phyloP scores from a whole-genome alignment of 2,888 invertebrate genomes.

The Drosophila austrosaltans region DNA sequence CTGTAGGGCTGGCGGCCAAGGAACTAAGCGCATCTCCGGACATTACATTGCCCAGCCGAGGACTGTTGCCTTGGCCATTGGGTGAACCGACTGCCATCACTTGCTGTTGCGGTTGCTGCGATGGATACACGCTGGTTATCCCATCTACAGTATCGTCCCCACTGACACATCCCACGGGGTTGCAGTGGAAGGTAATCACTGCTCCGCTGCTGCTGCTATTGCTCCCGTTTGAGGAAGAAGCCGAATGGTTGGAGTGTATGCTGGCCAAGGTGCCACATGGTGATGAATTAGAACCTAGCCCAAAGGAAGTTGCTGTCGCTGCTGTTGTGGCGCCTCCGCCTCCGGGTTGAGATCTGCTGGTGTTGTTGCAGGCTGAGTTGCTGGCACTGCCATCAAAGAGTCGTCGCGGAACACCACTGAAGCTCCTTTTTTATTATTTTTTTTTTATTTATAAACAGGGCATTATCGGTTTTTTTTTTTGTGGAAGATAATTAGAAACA shows the following conservation, averaged over 20 bases:
- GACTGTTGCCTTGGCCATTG: conserved; percentile 60
- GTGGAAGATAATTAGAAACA: conserved; percentile 49
- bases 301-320: conserved; percentile 27
- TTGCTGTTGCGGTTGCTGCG: conserved; percentile 39
- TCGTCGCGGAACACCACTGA: conserved; percentile 83
- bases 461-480: conserved; percentile 29
- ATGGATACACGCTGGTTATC: neutral
- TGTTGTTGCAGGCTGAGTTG: conserved; percentile 41
- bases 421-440: conserved; percentile 77
- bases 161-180: conserved; percentile 51
- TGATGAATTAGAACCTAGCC: conserved; percentile 64
- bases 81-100: conserved; percentile 61
- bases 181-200: conserved; percentile 81
- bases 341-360: conserved; percentile 30
- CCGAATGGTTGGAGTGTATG: conserved; percentile 78
- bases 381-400: conserved; percentile 81
- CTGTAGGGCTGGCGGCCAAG: conserved; percentile 82
- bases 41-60: conserved; percentile 63
- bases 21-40: conserved; percentile 78
- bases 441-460: conserved; percentile 30
- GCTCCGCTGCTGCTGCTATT: conserved; percentile 81
- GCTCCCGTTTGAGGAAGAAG: conserved; percentile 80
- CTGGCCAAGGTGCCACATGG: conserved; percentile 81
- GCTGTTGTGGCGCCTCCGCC: neutral
- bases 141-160: conserved; percentile 56